These are phyloP conservation scores for Lepidurus couesii DNA, from an alignment of 1,140 invertebrate genomes.

Conservation along the genomic window DNA sequence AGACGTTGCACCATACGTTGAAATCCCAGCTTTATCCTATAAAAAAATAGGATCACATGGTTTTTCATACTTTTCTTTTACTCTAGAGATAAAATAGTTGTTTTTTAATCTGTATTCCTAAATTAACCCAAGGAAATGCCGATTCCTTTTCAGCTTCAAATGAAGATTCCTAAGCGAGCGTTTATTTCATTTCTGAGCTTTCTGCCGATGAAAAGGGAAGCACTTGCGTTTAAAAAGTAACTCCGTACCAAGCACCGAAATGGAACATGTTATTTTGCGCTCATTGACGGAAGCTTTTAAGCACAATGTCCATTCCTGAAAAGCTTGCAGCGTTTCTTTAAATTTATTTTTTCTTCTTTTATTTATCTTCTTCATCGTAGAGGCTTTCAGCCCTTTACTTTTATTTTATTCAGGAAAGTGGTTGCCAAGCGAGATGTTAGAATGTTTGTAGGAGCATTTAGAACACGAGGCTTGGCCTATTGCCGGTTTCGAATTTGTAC, in stretches of 20 bases:
- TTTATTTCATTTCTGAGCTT: background rate
- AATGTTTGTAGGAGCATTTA: background rate
- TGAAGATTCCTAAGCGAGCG: background rate
- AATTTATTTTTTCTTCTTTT: background rate
- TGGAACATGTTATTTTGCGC: background rate
- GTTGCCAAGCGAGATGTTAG: background rate
- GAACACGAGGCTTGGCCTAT: background rate
- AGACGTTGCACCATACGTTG: background rate
- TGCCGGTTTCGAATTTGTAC: background rate
- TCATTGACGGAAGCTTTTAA: constrained; percentile 22
- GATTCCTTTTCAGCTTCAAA: background rate
- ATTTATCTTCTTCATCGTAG: background rate
- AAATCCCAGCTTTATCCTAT: background rate
- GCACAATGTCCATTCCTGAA: background rate
- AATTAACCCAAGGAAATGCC: background rate
- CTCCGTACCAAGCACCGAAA: background rate
- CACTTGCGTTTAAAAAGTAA: background rate
- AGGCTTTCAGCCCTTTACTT: background rate
- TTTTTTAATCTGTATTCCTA: background rate
- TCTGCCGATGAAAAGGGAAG: background rate
- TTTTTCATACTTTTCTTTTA: background rate
- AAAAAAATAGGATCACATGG: background rate
- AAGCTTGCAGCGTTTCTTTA: background rate
- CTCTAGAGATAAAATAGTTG: background rate
- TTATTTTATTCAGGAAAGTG: background rate